Percentiles rank a stretch among this genome's conserved stretches.
Conservation (phyloP, 2,113 vertebrate species). For the Scomber colias region DNA sequence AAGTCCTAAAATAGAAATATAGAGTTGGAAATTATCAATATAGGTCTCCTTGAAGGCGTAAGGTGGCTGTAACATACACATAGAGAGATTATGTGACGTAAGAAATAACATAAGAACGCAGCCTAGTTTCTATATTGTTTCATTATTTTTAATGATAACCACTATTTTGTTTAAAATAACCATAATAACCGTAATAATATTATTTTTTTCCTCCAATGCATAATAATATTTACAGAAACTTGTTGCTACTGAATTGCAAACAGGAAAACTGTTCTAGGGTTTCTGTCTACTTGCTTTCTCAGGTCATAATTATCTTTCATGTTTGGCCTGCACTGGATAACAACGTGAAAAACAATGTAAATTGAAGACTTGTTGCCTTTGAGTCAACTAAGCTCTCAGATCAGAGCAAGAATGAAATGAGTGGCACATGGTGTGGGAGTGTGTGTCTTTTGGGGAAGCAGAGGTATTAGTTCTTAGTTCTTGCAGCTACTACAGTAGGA, state of each 20-base stretch:
- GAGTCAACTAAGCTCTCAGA: constrained; percentile 16
- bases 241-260: constrained; percentile 35
- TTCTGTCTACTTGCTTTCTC: constrained; percentile 18
- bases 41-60: constrained; percentile 8
- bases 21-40: too few relatives aligned
- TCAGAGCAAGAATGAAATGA: constrained; percentile 23
- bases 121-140: constrained; percentile 34
- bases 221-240: not conserved
- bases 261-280: not conserved
- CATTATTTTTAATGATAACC: constrained; percentile 10
- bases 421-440: constrained; percentile 17
- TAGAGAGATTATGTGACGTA: constrained; percentile 35
- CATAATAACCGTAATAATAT: not conserved
- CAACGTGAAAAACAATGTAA: constrained; percentile 20
- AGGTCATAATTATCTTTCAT: constrained; percentile 11
- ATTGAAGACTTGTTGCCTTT: not conserved
- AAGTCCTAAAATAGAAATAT: too few relatives aligned
- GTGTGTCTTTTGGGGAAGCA: constrained; percentile 17
- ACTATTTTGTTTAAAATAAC: constrained; percentile 23
- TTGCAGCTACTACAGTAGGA: constrained; percentile 33
- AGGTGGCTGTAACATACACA: constrained; percentile 7
- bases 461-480: constrained; percentile 24
- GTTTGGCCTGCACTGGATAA: constrained; percentile 22
- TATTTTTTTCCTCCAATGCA: not conserved
- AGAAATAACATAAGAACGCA: constrained; percentile 17